Evolutionary conservation across 2,113 vertebrate genomes (phyloP), one percentile per base, ranked within the genome.

Genomic region (Theropithecus gelada): DNA sequence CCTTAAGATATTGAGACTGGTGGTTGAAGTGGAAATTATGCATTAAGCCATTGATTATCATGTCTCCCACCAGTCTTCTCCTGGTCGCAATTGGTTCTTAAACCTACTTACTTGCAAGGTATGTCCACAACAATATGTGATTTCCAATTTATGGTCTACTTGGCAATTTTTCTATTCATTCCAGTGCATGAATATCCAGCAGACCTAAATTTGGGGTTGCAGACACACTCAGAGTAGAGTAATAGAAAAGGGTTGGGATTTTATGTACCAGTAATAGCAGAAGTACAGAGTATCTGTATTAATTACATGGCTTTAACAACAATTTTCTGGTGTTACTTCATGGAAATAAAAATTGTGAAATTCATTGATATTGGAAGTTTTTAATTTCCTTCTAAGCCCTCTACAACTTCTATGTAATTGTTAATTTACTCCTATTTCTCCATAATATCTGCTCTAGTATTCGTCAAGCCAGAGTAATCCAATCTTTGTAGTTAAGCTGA

Each of bases 401-500:
- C 14, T 20, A 82, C 11, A 86, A 18, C 17, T 43, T 73, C 25
- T 50, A 68, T 88, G 11, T 50, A 85, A 82, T 91, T 95, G 25
- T 68, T 61, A 83, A 70, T 50, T 90, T 93, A 50, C 3, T 83
- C 4, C 22, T 84, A 66, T 40, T 40, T 22, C 43, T 89, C 48
- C 30, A 18, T 9, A 84, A 45, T 66, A 57, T 61, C 32, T 86
- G 23, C 8, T 57, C 57, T 78, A 93, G 16, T 80, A 66, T 76
- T 43, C 20, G 23, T 2, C 57, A 93, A 93, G 27, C 6, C 57
- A 78, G 32, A 35, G 17, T 73, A 85, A 82, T 97, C 38, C 3
- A 57, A n/a, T 92, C 92, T 93, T 97, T 96, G 11, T 13, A 20
- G 52, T 79, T 92, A 73, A n/a, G 3, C 6, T 92, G 83, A 91